A percentile compares a stretch with the other conserved stretches of the same genome.
Conservation (phyloP, 2,113 vertebrate species). For the Myotis davidii region DNA sequence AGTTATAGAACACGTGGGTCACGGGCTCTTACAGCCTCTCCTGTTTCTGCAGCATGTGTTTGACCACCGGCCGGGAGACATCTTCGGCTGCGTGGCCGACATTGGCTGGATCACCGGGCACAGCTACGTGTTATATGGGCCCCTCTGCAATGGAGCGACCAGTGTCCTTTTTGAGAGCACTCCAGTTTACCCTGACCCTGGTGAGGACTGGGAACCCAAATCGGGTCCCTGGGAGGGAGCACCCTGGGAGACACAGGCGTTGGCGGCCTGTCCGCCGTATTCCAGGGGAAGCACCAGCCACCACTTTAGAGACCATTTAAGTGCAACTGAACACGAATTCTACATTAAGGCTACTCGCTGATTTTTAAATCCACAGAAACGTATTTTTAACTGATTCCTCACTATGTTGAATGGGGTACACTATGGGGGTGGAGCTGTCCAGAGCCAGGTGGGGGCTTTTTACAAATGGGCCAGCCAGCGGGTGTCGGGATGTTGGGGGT, state of each 20-base stretch:
- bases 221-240: background rate
- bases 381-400: background rate
- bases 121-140: constrained; percentile 95
- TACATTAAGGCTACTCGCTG: background rate
- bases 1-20: rapidly evolving
- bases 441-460: background rate
- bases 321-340: background rate
- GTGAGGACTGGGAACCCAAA: constrained; percentile 82
- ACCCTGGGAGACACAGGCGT: background rate
- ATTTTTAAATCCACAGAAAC: background rate
- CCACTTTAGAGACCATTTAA: background rate
- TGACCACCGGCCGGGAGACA: constrained; percentile 89
- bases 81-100: constrained; percentile 95
- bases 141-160: constrained; percentile 94
- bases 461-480: background rate
- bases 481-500: background rate
- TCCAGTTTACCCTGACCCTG: constrained; percentile 93
- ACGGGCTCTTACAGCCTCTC: constrained; percentile 16
- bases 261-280: background rate
- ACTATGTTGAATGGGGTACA: background rate
- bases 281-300: background rate
- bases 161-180: constrained; percentile 96
- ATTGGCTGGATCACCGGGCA: constrained; percentile 98
- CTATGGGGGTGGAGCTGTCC: too few relatives aligned
- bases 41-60: constrained; percentile 90